Base-by-base conservation (phyloP, 1,140 invertebrate species). In the Rhagoletis zephyria region DNA sequence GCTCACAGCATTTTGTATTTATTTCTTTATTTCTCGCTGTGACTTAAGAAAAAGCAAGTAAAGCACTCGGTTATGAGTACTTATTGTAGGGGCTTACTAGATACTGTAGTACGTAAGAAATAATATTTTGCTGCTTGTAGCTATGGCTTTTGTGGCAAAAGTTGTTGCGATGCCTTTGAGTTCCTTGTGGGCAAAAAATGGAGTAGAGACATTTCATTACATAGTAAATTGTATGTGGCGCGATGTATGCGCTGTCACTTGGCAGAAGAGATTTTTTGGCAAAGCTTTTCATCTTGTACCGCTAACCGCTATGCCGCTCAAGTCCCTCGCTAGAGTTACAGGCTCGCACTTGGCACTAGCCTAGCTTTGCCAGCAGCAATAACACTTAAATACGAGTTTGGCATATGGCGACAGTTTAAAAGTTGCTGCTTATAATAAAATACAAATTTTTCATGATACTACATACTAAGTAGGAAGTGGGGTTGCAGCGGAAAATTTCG, bases 321-420 rank as follows among this genome's bases (percentile, higher is more conserved):
- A n/a, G 45, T 12, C 3, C 42, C 12, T 19, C 10, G 40, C 30
- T 30, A 12, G 5, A 16, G 14, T 3, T 16, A 51, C 7, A 14
- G 45, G 10, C 67, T 1, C 42, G 12, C 67, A 19, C 19, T 56
- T 81, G 74, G 48, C 74, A 56, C 48, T 56, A 48, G 2, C 74
- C 48, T 56, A 48, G 2, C 74, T 81, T 81, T 56, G 45, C 74
- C 74, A 81, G 48, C 74, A 81, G 74, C 74, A 81, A 56, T 81
- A 81, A 59, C 48, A 81, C 74, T 81, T 81, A 81, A 81, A 81
- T 81, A 12, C n/a, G 74, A 81, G 48, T 81, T 56, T 56, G 74
- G 48, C 74, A 19, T 51, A 81, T 51, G 56, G 74, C 48, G 74
- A 81, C 48, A 81, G 14, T 56, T 81, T 51, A 81, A 81, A 59